Conservation (phyloP, 1,140 invertebrate species). For the Radopholus similis region DNA sequence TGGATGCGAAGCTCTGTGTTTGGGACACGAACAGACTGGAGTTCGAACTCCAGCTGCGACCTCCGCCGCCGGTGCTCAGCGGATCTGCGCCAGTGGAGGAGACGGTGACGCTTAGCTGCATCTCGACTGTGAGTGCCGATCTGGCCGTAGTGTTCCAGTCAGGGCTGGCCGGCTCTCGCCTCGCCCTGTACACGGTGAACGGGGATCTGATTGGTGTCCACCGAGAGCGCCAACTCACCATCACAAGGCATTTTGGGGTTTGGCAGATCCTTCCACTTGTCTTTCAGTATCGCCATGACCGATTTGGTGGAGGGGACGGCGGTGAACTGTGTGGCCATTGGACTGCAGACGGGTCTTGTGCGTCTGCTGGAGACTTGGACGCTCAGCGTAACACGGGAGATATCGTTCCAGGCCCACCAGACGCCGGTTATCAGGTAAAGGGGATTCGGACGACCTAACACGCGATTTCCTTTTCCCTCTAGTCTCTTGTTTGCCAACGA, state of each 20-base stretch:
- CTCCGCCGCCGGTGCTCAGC: constrained; percentile 10
- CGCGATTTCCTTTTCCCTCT: neutral
- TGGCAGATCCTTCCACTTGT: neutral
- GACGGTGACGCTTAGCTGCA: constrained; percentile 39
- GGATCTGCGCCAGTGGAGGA: constrained; percentile 18
- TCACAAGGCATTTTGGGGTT: constrained; percentile 13
- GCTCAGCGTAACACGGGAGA: constrained; percentile 31
- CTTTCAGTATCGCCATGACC: constrained; percentile 38
- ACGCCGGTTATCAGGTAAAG: constrained; percentile 33
- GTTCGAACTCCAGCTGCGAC: constrained; percentile 14
- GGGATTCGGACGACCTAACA: neutral
- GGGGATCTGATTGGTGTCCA: constrained; percentile 39
- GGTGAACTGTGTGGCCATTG: constrained; percentile 45
- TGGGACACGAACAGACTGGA: constrained; percentile 43
- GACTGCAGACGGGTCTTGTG: constrained; percentile 31
- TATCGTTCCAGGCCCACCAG: constrained; percentile 21
- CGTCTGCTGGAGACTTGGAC: constrained; percentile 41
- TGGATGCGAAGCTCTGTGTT: constrained; percentile 36
- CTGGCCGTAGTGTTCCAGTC: constrained; percentile 40
- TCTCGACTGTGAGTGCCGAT: constrained; percentile 33
- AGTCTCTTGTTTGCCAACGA: constrained; percentile 45
- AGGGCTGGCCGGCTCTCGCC: constrained; percentile 11
- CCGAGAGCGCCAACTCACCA: constrained; percentile 28
- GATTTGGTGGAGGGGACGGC: constrained; percentile 37
- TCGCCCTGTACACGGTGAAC: constrained; percentile 41